Evolutionary conservation across 2,888 invertebrate genomes (phyloP).

Genomic region (Hipparchia semele): DNA sequence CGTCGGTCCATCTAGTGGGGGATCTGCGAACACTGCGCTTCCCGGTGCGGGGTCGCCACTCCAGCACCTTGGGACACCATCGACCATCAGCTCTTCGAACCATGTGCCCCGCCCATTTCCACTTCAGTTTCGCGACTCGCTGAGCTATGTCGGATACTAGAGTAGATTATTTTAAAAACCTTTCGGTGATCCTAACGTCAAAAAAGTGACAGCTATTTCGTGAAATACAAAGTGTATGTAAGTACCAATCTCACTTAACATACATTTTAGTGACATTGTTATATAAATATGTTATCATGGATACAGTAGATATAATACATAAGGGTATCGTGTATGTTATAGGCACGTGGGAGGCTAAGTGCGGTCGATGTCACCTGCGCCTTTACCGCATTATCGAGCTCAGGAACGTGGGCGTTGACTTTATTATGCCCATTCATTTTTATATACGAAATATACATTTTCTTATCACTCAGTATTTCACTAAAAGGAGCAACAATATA

Average conservation of each 20-base stretch:
- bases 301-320: constrained; percentile 22
- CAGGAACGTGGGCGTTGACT: constrained; percentile 26
- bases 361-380: constrained; percentile 36
- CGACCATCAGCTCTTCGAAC: no score
- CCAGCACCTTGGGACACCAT: no score
- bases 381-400: constrained; percentile 19
- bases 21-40: no score
- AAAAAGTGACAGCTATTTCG: neutral
- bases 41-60: no score
- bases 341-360: constrained; percentile 36
- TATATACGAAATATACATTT: constrained; percentile 19
- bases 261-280: constrained; percentile 3
- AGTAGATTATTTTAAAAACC: no score
- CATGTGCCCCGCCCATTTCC: no score
- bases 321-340: constrained; percentile 14
- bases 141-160: no score
- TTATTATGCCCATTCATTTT: constrained; percentile 27
- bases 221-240: neutral
- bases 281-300: neutral
- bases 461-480: constrained; percentile 19
- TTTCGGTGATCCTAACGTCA: no score
- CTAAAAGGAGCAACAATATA: neutral
- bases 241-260: constrained; percentile 4
- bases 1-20: no score
- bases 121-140: no score